These are phyloP conservation scores for Phoebastria nigripes DNA, from an alignment of 2,797 vertebrate genomes.

Conservation along the genomic window DNA sequence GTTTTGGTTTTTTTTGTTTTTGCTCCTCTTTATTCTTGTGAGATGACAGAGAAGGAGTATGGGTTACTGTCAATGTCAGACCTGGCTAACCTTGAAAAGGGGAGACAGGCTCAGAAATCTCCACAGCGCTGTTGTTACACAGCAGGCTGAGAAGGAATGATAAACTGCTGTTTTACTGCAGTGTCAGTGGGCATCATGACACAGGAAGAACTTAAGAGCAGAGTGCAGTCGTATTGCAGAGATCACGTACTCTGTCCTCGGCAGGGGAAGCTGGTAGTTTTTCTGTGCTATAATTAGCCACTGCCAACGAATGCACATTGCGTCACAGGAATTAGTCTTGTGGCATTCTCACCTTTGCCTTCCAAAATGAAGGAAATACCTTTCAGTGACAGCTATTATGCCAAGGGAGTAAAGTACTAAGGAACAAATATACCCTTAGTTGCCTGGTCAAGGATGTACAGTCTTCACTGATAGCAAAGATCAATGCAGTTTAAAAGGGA, in stretches of 20 bases:
- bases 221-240: neutral
- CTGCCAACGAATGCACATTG: neutral
- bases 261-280: neutral
- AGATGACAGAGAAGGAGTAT: neutral
- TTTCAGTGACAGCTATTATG: neutral
- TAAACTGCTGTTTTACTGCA: neutral
- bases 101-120: neutral
- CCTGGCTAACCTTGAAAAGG: neutral
- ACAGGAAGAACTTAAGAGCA: neutral
- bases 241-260: neutral
- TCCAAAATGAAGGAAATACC: neutral
- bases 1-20: neutral
- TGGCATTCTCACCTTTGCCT: slow-evolving; percentile 39
- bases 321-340: neutral
- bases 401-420: neutral
- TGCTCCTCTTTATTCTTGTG: neutral
- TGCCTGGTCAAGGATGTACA: neutral
- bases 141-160: neutral
- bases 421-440: neutral
- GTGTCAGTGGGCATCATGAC: neutral
- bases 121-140: neutral
- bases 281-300: slow-evolving; percentile 41
- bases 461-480: neutral
- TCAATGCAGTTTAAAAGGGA: neutral
- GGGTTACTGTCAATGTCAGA: neutral